Evolutionary conservation across 2,797 vertebrate genomes (phyloP).

Genomic region (Mormyrops boulengeri): DNA sequence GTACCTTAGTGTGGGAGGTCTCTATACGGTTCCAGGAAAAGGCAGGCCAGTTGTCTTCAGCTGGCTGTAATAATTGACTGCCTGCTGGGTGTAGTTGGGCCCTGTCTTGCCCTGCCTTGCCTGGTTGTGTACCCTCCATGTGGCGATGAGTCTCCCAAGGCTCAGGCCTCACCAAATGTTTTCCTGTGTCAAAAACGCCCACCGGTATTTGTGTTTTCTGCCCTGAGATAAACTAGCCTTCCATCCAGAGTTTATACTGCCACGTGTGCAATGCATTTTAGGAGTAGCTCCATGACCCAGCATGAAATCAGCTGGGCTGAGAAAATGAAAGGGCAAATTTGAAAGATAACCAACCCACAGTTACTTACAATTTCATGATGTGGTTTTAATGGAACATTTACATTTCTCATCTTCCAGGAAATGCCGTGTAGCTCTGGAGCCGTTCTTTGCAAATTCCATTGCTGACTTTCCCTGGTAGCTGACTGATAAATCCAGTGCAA

Average conservation of each 20-base stretch:
- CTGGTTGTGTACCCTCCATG: neutral
- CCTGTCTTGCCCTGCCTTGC: neutral
- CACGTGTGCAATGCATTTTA: neutral
- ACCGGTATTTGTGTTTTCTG: neutral
- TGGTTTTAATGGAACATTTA: neutral
- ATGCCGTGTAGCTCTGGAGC: neutral
- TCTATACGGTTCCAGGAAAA: neutral
- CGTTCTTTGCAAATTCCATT: neutral
- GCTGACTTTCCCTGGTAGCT: neutral
- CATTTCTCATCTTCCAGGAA: neutral
- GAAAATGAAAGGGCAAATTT: neutral
- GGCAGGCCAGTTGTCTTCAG: neutral
- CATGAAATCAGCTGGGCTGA: neutral
- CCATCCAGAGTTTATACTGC: neutral
- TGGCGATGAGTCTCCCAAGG: neutral
- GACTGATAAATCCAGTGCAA: neutral
- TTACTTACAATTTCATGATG: neutral
- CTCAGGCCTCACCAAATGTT: neutral
- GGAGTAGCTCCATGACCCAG: neutral
- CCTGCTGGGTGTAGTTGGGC: neutral
- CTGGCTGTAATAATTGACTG: neutral
- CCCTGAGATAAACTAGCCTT: neutral
- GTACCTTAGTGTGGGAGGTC: neutral
- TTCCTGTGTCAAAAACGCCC: neutral
- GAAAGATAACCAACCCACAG: neutral